Evolutionary conservation across 2,797 vertebrate species (phyloP), one percentile per base, ranked within the genome.

Genomic region (Sebastes cheni): DNA sequence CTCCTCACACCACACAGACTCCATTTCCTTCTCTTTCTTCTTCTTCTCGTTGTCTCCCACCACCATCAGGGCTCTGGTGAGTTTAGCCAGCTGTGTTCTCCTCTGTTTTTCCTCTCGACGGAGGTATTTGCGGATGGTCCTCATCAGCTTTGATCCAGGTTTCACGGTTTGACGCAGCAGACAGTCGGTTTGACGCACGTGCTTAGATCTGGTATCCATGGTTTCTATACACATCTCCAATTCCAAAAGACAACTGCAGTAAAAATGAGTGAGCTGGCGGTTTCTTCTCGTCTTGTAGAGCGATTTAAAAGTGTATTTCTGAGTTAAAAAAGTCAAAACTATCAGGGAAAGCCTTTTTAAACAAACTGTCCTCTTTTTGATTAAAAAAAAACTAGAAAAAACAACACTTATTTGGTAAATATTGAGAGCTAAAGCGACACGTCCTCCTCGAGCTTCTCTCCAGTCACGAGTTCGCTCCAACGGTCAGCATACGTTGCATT

Each of bases 221-320:
- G 32, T 62, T 27, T 89, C 82, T 0, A 72, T 1, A 56, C 88
- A 95, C 95, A 96, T 96, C 16, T 85, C 93, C 58, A n/a, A 65
- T 39, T 39, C 18, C 11, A n/a, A 58, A 77, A 46, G 71, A 1
- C 0, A 12, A 23, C 0, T 1, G 8, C 0, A 0, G 1, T 32
- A 2, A 32, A 34, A 78, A 72, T 1, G 12, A 32, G 46, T 29
- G 55, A 68, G 32, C 59, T 20, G 0, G 8, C 39, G 1, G 50
- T 1, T 73, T 32, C 1, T 8, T n/a, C 23, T 27, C 30, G 7
- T 5, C 36, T 39, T 11, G 5, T 1, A 36, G 5, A 20, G 4
- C 1, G 23, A 36, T 2, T 6, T 12, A 2, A 16, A 3, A 56
- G 1, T 8, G 7, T 30, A 56, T 13, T 22, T 14, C 1, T 2